A percentile compares a stretch with the other conserved stretches of the same genome.
phyloP scores from a whole-genome alignment of 2,888 invertebrate genomes.

The Aphidius colemani region DNA sequence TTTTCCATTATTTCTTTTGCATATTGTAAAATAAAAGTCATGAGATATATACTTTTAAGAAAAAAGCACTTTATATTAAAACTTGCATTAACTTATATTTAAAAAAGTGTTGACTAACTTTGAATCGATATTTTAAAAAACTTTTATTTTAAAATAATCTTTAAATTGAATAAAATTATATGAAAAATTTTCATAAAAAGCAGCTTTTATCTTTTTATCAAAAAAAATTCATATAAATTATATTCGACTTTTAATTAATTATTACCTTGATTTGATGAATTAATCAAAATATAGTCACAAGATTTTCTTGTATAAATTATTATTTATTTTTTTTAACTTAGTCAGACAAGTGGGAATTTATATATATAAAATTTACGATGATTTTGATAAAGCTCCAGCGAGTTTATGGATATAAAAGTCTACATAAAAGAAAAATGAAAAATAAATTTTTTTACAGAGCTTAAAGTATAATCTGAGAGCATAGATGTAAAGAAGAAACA shows the following conservation, averaged over 20 bases:
- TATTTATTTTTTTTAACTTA: background rate
- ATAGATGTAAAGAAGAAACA: conserved; percentile 17
- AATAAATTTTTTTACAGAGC: conserved; percentile 14
- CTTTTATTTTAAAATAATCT: too few relatives aligned
- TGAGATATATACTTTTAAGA: background rate
- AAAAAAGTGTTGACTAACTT: too few relatives aligned
- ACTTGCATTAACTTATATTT: conserved; percentile 29
- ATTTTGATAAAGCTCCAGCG: background rate
- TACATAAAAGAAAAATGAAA: conserved; percentile 9
- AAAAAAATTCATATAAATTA: background rate
- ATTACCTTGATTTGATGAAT: background rate
- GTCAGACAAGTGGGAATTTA: too few relatives aligned
- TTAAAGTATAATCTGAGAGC: too few relatives aligned
- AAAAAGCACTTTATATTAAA: conserved; percentile 28
- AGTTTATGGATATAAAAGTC: background rate
- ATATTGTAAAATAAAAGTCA: too few relatives aligned
- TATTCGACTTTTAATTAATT: background rate
- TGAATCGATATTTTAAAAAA: too few relatives aligned
- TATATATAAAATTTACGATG: too few relatives aligned
- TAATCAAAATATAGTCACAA: too few relatives aligned
- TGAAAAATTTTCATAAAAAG: background rate
- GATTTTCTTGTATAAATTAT: background rate
- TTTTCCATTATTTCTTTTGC: too few relatives aligned
- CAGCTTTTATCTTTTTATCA: background rate
- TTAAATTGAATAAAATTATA: too few relatives aligned